Percentiles rank a stretch among this genome's conserved stretches.
Conservation (phyloP, 2,888 invertebrate species). For the Smittia sp. region DNA sequence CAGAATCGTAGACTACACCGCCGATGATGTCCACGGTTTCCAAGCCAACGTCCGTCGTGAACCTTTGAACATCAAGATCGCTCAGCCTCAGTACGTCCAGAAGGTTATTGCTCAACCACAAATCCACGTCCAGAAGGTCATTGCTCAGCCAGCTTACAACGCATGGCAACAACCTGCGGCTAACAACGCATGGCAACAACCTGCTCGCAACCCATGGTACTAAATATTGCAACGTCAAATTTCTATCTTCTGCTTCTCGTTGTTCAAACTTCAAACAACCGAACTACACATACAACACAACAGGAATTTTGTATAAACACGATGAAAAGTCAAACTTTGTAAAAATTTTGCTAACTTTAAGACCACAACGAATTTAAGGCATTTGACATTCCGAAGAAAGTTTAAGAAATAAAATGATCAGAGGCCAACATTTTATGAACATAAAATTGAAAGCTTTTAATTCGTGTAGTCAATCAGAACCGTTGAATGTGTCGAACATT, state of each 20-base stretch:
- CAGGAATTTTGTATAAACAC: not conserved
- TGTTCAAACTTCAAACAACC: not conserved
- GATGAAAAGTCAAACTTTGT: not conserved
- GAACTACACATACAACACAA: not conserved
- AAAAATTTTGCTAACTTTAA: not conserved
- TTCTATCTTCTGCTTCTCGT: not conserved
- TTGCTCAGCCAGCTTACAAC: not conserved
- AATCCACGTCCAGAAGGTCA: not conserved
- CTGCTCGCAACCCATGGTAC: not conserved
- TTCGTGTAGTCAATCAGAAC: not conserved
- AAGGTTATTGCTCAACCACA: slow-evolving; percentile 34
- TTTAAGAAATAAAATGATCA: not conserved
- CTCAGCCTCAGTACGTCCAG: not conserved
- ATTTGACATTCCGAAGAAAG: too few species aligned
- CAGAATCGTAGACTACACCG: slow-evolving; percentile 37
- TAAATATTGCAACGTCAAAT: not conserved
- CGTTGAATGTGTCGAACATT: not conserved
- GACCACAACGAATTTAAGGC: not conserved
- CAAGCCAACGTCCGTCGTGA: slow-evolving; percentile 40
- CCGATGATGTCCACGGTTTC: slow-evolving; percentile 38
- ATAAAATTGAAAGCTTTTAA: not conserved
- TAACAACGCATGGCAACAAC: not conserved
- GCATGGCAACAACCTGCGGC: not conserved
- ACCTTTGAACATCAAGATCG: not conserved
- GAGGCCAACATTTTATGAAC: too few species aligned